Evolutionary conservation across 2,888 invertebrate species (phyloP).

Genomic region (Elysia crispata): DNA sequence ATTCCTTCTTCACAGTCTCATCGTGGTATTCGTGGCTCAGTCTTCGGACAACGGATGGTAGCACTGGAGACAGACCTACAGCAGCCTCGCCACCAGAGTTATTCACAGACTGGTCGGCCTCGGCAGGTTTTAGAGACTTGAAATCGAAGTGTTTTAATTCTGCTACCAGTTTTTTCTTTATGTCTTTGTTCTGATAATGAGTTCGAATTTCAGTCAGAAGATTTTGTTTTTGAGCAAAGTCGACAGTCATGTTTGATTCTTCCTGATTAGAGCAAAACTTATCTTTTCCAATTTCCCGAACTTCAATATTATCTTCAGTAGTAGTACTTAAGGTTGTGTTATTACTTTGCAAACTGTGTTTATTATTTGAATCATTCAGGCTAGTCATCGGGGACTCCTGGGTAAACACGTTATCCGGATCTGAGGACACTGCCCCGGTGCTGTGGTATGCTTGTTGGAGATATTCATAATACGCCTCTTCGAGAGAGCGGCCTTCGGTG

Average conservation of each 20-base stretch:
- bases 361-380: neutral
- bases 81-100: neutral
- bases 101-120: neutral
- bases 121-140: neutral
- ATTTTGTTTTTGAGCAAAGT: constrained; percentile 7
- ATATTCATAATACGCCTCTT: neutral
- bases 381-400: neutral
- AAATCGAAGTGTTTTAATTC: constrained; percentile 30
- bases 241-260: neutral
- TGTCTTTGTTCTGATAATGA: neutral
- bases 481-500: neutral
- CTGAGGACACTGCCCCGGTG: neutral
- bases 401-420: neutral
- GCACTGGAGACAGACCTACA: too few species aligned
- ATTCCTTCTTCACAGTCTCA: too few species aligned
- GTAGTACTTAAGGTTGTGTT: neutral
- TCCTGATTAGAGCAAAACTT: neutral
- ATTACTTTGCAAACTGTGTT: neutral
- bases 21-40: too few species aligned
- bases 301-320: neutral
- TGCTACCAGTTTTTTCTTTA: constrained; percentile 4
- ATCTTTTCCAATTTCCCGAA: neutral
- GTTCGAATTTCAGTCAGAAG: constrained; percentile 9
- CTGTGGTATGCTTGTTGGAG: neutral
- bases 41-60: too few species aligned